Percentiles rank a stretch among this genome's conserved stretches.
phyloP scores from a whole-genome alignment of 2,797 vertebrate genomes.

The Chiloscyllium punctatum region DNA sequence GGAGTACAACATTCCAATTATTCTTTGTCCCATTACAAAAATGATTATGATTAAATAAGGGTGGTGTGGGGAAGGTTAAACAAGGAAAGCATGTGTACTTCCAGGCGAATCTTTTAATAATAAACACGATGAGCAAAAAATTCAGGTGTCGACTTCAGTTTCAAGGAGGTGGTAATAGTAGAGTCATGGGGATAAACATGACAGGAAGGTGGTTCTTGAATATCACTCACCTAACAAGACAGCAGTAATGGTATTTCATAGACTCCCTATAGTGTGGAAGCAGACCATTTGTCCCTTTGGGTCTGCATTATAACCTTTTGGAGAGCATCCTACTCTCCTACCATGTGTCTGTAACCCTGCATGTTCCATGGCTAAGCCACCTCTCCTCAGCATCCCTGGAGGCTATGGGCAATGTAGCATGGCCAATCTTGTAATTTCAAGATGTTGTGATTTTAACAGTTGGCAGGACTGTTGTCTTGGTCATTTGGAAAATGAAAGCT shows the following conservation, averaged over 20 bases:
- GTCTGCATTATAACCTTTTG: too few relatives aligned
- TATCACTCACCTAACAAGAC: not conserved
- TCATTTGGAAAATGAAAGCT: not conserved
- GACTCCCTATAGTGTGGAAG: too few relatives aligned
- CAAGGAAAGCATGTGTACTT: too few relatives aligned
- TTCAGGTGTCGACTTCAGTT: not conserved
- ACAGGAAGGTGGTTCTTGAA: not conserved
- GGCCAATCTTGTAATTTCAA: too few relatives aligned
- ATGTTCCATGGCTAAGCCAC: too few relatives aligned
- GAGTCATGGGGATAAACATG: not conserved
- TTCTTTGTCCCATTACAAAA: not conserved
- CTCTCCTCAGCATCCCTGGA: too few relatives aligned
- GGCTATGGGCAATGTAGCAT: too few relatives aligned
- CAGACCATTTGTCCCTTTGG: too few relatives aligned
- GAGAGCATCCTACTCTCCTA: too few relatives aligned
- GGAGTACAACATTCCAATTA: not conserved
- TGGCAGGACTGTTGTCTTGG: not conserved
- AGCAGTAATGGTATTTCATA: not conserved
- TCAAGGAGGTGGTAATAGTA: not conserved
- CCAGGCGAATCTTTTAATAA: not conserved
- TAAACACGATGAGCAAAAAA: not conserved
- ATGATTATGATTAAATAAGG: too few relatives aligned
- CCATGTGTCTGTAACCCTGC: too few relatives aligned
- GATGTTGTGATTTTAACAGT: too few relatives aligned
- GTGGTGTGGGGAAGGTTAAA: not conserved